Evolutionary conservation across 2,113 vertebrate genomes (phyloP).

Genomic region (Lampris megalopsis): DNA sequence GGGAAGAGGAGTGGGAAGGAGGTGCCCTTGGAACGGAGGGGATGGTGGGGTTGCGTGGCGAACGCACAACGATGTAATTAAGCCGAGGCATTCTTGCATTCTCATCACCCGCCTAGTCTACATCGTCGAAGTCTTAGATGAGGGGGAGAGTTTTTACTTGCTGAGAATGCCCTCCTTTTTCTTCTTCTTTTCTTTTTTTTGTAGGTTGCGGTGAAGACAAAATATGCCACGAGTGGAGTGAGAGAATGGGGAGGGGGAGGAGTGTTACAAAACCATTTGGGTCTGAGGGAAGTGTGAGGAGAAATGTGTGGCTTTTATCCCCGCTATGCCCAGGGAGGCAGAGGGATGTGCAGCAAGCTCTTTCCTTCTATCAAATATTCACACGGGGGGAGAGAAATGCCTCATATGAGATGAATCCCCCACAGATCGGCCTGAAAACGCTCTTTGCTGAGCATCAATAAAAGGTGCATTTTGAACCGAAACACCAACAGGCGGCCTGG

Average conservation of each 20-base stretch:
- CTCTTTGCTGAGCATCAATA: slow-evolving; percentile 44
- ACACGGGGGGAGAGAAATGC: slow-evolving; percentile 48
- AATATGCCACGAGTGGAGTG: slow-evolving; percentile 25
- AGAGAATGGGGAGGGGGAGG: slow-evolving; percentile 31
- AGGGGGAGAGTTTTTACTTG: neutral
- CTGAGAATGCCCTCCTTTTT: too few species aligned
- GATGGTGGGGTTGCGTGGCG: neutral
- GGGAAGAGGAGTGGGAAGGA: slow-evolving; percentile 10
- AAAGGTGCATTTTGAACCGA: slow-evolving; percentile 50
- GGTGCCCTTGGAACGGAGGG: neutral
- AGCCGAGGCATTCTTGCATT: slow-evolving; percentile 52
- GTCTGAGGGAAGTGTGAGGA: slow-evolving; percentile 50
- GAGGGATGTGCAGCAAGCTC: slow-evolving; percentile 49
- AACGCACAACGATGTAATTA: slow-evolving; percentile 64
- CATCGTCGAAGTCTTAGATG: slow-evolving; percentile 30
- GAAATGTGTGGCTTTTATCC: slow-evolving; percentile 67
- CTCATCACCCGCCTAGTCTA: slow-evolving; percentile 34
- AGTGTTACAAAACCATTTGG: slow-evolving; percentile 55
- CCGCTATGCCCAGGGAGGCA: slow-evolving; percentile 54
- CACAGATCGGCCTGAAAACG: slow-evolving; percentile 34
- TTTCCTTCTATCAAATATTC: slow-evolving; percentile 75
- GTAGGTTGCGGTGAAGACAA: slow-evolving; percentile 26
- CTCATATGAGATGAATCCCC: slow-evolving; percentile 51
- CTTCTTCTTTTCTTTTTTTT: neutral
- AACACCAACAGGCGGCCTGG: slow-evolving; percentile 36